Percentiles rank a stretch among this genome's conserved stretches.
Conservation (phyloP, 2,888 invertebrate genomes). For the Eilema caniola region DNA sequence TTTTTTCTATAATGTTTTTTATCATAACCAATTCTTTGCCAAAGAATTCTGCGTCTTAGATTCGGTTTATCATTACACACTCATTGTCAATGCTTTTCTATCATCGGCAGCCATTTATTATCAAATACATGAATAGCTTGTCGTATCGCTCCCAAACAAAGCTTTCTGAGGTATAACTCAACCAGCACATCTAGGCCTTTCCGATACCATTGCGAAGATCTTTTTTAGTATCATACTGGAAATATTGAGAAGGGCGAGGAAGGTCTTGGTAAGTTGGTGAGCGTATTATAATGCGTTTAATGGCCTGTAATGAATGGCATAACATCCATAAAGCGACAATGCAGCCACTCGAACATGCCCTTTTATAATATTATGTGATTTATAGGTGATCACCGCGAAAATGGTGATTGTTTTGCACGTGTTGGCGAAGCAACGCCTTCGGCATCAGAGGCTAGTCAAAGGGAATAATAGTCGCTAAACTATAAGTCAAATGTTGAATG, state of each 20-base stretch:
- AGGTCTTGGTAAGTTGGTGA: slow-evolving; percentile 65
- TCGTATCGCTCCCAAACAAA: slow-evolving; percentile 84
- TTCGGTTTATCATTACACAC: slow-evolving; percentile 55
- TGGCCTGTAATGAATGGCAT: slow-evolving; percentile 86
- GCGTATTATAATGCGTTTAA: slow-evolving; percentile 83
- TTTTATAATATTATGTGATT: slow-evolving; percentile 84
- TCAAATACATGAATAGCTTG: slow-evolving; percentile 82
- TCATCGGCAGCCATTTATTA: slow-evolving; percentile 82
- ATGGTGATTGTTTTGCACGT: slow-evolving; percentile 81
- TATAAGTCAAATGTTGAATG: slow-evolving; percentile 59
- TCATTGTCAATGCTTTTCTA: slow-evolving; percentile 65
- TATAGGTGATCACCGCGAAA: slow-evolving; percentile 77
- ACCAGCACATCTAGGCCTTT: slow-evolving; percentile 66
- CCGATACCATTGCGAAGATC: slow-evolving; percentile 62
- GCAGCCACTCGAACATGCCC: slow-evolving; percentile 82
- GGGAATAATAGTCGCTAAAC: slow-evolving; percentile 46
- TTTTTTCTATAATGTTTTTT: background rate
- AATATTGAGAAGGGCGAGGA: slow-evolving; percentile 35
- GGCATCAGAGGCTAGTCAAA: slow-evolving; percentile 49
- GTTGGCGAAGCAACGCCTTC: slow-evolving; percentile 71
- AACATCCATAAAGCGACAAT: slow-evolving; percentile 86
- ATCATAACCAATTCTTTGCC: slow-evolving; percentile 15
- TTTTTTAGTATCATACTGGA: slow-evolving; percentile 34
- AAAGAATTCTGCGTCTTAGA: slow-evolving; percentile 29
- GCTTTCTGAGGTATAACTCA: slow-evolving; percentile 76